Evolutionary conservation across 2,113 vertebrate genomes (phyloP).

Genomic region (Syngnathus typhle): DNA sequence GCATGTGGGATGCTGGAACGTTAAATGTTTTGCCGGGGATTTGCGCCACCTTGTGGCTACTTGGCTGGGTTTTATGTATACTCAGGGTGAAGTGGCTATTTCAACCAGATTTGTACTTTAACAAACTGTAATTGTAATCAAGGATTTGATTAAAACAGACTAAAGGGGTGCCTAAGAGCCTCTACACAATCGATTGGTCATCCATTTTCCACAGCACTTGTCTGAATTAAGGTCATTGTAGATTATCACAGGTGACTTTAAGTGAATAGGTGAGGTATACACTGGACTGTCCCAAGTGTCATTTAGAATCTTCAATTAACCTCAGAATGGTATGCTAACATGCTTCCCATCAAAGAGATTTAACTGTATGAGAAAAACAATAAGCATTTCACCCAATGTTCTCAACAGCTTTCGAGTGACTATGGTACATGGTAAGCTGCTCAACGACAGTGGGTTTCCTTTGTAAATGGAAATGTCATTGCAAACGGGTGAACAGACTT

Average conservation of each 20-base stretch:
- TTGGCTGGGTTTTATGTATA: background rate
- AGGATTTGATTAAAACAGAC: background rate
- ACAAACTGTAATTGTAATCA: background rate
- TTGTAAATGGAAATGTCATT: constrained; percentile 58
- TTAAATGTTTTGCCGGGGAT: too few species aligned
- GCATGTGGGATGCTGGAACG: too few species aligned
- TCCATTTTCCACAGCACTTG: background rate
- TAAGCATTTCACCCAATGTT: background rate
- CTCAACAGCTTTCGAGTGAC: background rate
- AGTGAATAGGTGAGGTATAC: background rate
- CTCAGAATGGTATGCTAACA: background rate
- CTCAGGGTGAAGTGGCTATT: background rate
- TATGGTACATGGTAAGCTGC: constrained; percentile 20
- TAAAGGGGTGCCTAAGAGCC: background rate
- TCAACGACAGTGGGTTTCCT: constrained; percentile 43
- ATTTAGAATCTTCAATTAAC: background rate
- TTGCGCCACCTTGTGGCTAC: too few species aligned
- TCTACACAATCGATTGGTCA: background rate
- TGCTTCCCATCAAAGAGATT: background rate
- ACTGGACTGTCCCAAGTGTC: background rate
- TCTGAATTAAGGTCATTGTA: background rate
- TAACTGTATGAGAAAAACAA: background rate
- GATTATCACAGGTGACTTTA: background rate
- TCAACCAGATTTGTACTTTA: background rate
- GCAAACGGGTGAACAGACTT: constrained; percentile 50